Percentiles rank a stretch among this genome's conserved stretches.
These are phyloP conservation scores for Rostratula benghalensis DNA, from an alignment of 2,113 vertebrate species.

Conservation along the genomic window DNA sequence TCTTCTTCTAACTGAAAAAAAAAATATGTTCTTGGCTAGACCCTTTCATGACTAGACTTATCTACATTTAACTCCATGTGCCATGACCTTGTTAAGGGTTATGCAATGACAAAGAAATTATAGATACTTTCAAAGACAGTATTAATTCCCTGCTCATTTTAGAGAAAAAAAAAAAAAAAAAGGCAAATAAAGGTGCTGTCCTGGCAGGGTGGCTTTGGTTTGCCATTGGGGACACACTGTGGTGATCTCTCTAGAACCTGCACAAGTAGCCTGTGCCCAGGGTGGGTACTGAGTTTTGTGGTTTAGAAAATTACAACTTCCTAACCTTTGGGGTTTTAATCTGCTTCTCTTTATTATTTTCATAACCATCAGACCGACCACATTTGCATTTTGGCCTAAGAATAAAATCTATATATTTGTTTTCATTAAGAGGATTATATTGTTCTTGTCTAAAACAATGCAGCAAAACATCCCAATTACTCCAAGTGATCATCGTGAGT, in stretches of 20 bases:
- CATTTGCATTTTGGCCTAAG: conserved; percentile 34
- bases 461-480: conserved; percentile 34
- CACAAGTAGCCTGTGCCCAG: not conserved
- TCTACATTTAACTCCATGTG: not conserved
- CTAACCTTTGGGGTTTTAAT: not conserved
- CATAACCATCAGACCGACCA: not conserved
- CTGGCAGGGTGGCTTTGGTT: not conserved
- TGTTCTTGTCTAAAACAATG: conserved; percentile 41
- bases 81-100: not conserved
- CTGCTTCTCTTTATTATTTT: not conserved
- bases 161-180: not conserved
- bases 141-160: not conserved
- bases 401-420: conserved; percentile 49
- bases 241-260: not conserved
- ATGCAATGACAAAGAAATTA: not conserved
- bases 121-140: not conserved
- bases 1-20: not conserved
- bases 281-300: not conserved
- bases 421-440: conserved; percentile 61
- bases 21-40: not conserved
- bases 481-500: conserved; percentile 21
- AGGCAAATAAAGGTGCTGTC: not conserved
- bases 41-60: not conserved
- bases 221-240: accelerated
- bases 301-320: not conserved